Conservation (phyloP, 2,113 vertebrate genomes). For the Macquaria australasica region DNA sequence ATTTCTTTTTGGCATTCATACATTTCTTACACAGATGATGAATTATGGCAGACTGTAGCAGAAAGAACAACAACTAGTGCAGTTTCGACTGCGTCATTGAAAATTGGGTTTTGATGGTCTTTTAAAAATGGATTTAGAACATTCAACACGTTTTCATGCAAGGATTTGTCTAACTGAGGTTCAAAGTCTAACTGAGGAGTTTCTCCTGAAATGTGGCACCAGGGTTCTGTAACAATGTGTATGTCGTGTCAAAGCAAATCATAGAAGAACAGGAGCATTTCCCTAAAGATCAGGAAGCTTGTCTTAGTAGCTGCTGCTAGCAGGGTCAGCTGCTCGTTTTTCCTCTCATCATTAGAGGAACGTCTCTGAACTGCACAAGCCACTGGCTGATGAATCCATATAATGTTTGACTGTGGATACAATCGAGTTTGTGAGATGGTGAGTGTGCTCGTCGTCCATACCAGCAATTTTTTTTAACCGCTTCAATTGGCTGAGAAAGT, state of each 20-base stretch:
- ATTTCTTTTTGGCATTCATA: background rate
- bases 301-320: background rate
- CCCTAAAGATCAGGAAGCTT: background rate
- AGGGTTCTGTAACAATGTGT: background rate
- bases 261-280: background rate
- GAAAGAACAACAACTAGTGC: background rate
- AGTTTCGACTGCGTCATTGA: background rate
- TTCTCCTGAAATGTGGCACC: slow-evolving; percentile 1
- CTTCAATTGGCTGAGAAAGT: slow-evolving; percentile 11
- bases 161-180: background rate
- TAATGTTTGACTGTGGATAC: slow-evolving; percentile 1
- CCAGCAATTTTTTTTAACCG: background rate
- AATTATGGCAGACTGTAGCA: background rate
- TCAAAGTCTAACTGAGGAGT: background rate
- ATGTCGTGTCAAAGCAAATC: background rate
- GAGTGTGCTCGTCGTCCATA: background rate
- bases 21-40: background rate
- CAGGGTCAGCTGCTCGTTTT: background rate
- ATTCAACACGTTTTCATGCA: background rate
- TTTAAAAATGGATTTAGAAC: background rate
- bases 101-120: background rate
- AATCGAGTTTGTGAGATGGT: background rate
- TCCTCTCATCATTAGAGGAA: slow-evolving; percentile 11
- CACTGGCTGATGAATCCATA: background rate
- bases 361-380: background rate